Evolutionary conservation across 2,797 vertebrate species (phyloP), one percentile per base, ranked within the genome.

Genomic region (Melanotaenia pygmaea): DNA sequence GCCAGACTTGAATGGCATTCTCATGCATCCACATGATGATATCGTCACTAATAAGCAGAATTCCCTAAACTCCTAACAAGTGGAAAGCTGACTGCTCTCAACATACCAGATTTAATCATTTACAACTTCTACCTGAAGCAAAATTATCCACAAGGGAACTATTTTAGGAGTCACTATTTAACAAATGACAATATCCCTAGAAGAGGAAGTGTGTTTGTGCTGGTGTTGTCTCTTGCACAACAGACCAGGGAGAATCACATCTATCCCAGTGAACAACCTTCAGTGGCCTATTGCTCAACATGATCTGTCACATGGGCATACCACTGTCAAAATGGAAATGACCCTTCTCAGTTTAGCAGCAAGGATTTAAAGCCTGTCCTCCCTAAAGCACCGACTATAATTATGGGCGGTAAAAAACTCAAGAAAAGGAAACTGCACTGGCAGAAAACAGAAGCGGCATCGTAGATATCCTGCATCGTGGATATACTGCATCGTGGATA

Each of bases 231-330:
- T 73, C 22, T 84, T 79, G 26, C 70, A 67, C 65, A 83, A 85
- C 69, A 61, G 69, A 65, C 43, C 69, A 37, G 62, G 61, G 61
- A 54, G 11, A 59, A 63, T 64, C 72, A 72, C 62, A 34, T 45
- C 59, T 22, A 35, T 22, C 47, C 62, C 50, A 47, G 59, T 9
- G 59, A 69, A 70, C 72, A 64, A 72, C 75, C 74, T 67, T 82
- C 76, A 83, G 68, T 26, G 14, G 16, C 60, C 69, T 67, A 61
- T 82, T 87, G 75, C 91, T 90, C 82, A 90, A 89, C 81, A 78
- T 60, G 82, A 90, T 82, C 78, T 38, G 83, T 92, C 93, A 94
- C 90, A 86, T 93, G 93, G 66, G 51, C 89, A 94, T 91, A 80
- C 90, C 89, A 2, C 81, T 67, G 83, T 88, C 89, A 87, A 89